Evolutionary conservation across 2,888 invertebrate species (phyloP), one percentile per base, ranked within the genome.

Genomic region (Hirtodrosophila alboralis): DNA sequence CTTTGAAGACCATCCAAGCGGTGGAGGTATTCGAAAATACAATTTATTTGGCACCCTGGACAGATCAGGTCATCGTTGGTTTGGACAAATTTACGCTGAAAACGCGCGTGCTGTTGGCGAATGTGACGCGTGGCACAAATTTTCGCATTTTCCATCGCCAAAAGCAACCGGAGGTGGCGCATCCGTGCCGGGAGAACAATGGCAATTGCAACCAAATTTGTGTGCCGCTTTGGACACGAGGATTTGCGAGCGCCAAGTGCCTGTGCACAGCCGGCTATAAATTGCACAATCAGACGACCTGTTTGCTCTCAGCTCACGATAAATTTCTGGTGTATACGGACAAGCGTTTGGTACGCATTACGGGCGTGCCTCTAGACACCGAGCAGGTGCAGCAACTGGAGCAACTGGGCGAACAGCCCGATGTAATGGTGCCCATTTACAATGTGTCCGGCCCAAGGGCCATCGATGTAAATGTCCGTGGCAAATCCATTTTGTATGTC

Each of bases 121-220:
- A 93, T 86, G 91, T 92, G 51, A 92, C 91, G 53, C 91, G 93
- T 28, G 94, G 95, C 9, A 92, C 92, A 83, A 92, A 93, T 79
- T 93, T 95, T 73, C 92, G 95, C 70, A 93, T 95, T 40, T 96
- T 93, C 90, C 96, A 96, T 91, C 92, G 94, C 52, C 95, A 94
- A 88, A 91, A 94, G 53, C 96, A 97, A 90, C 96, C 96, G 8
- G 91, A 93, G 85, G 93, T 92, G 80, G 90, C 92, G 7, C 95
- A 95, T 91, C 94, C 95, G 26, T 96, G 96, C 90, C 92, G 92
- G 66, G 91, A 90, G 31, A 90, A 92, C 81, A 93, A 93, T 86
- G 95, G 94, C 69, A 93, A 93, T 66, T 96, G 96, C 91, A 93
- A 93, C 75, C 96, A 96, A 90, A 91, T 96, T 65, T 96, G 96